These are phyloP conservation scores for Myrmecobius fasciatus DNA, from an alignment of 2,113 vertebrate genomes.

Conservation along the genomic window DNA sequence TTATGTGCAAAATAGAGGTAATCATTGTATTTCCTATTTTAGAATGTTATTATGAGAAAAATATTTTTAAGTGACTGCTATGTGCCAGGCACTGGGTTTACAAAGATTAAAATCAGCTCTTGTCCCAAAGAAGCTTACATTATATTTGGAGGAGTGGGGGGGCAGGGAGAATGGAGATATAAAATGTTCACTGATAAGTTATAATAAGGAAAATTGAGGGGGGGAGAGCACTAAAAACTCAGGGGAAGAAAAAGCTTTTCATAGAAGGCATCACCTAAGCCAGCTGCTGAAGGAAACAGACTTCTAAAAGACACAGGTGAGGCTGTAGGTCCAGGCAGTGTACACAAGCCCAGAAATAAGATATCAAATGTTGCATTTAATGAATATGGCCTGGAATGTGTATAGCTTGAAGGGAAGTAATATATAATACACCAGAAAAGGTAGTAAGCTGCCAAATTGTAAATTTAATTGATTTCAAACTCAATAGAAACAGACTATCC, in stretches of 20 bases:
- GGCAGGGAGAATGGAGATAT: neutral
- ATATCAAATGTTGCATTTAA: neutral
- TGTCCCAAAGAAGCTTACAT: neutral
- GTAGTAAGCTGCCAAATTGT: neutral
- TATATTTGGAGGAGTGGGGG: neutral
- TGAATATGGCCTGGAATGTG: neutral
- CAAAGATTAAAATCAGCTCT: neutral
- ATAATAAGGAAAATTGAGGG: neutral
- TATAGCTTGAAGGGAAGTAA: neutral
- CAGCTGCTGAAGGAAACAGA: neutral
- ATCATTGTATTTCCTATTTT: neutral
- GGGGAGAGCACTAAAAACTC: neutral
- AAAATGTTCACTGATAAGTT: neutral
- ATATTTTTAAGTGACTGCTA: neutral
- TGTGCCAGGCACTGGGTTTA: neutral
- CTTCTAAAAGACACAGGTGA: neutral
- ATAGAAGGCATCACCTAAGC: neutral
- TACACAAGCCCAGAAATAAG: neutral
- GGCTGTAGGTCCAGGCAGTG: neutral
- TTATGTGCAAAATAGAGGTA: neutral
- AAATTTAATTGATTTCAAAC: neutral
- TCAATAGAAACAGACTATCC: neutral
- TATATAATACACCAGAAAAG: neutral
- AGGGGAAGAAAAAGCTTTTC: neutral
- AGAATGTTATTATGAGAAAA: neutral